Base-by-base conservation (phyloP, 2,113 vertebrate genomes). In the Panthera uncia region DNA sequence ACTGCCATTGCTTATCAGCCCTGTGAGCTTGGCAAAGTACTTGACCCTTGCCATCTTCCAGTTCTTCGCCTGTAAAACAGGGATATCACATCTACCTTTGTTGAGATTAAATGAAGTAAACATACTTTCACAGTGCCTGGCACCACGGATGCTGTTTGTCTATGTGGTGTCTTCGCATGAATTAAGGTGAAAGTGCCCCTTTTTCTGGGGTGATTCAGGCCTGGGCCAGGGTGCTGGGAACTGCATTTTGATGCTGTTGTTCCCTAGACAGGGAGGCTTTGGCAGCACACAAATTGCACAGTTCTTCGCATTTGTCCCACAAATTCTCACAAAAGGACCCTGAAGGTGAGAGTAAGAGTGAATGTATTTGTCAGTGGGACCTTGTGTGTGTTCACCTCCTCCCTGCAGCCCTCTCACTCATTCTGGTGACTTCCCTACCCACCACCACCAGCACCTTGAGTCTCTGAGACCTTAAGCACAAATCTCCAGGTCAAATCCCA, bases 321-420 rank as follows among this genome's bases (percentile, higher is more conserved):
- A 83, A 21, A 57, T 83, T 55, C 78, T 85, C 50, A 78, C 31
- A 21, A 71, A 84, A 81, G 15, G 12, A 81, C 2, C 0, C 4
- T 29, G 29, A 33, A 71, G 11, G 61, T 31, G 55, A 52, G 66
- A 79, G 29, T 33, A 61, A 86, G 19, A 83, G 31, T 7, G 3
- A 31, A 36, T 5, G 11, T 66, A 8, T 89, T 18, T 63, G 23
- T 27, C 5, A 1, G 11, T 14, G 29, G 61, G 69, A 3, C 12
- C 52, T 82, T 41, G 7, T 25, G 25, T 25, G 3, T 15, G 38
- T 1, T 50, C 16, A 4, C 29, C 73, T 52, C 36, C 76, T 2
- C 33, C 18, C 3, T 2, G 1, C 1, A 27, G n/a, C 38, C 31
- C 7, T 38, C 15, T 84, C 15, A 19, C 4, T 57, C 2, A 0